Conservation (phyloP, 2,888 invertebrate species). For the Junonia oenone region DNA sequence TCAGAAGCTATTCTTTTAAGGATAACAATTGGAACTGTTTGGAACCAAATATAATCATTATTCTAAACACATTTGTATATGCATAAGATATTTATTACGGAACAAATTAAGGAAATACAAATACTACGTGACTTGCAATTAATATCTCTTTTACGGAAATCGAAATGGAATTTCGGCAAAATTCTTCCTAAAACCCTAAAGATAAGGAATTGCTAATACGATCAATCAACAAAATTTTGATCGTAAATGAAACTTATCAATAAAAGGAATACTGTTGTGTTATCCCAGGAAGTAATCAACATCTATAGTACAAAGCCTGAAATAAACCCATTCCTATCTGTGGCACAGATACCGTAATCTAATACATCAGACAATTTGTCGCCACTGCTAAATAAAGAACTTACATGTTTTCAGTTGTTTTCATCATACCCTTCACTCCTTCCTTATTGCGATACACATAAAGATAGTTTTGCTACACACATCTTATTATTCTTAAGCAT, state of each 20-base stretch:
- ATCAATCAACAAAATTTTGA: no score
- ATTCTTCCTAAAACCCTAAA: background rate
- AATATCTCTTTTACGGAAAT: background rate
- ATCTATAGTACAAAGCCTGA: background rate
- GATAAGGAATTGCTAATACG: no score
- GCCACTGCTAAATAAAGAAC: conserved; percentile 23
- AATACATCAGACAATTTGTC: conserved; percentile 20
- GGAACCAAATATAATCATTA: background rate
- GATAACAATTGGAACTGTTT: background rate
- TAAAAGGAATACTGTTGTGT: no score
- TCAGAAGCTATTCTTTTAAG: background rate
- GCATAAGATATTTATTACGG: background rate
- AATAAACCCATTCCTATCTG: background rate
- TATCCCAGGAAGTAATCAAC: background rate
- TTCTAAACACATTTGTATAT: background rate
- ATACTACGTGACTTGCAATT: background rate
- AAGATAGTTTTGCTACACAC: conserved; percentile 6
- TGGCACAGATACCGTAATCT: conserved; percentile 6
- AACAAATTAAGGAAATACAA: conserved; percentile 1
- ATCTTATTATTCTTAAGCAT: conserved; percentile 10
- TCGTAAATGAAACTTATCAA: no score
- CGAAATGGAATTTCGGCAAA: background rate
- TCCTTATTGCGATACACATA: conserved; percentile 7
- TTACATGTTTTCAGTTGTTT: conserved; percentile 20
- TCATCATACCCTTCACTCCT: background rate